Base-by-base conservation (phyloP, 1,140 invertebrate genomes). In the Diorhabda sublineata region DNA sequence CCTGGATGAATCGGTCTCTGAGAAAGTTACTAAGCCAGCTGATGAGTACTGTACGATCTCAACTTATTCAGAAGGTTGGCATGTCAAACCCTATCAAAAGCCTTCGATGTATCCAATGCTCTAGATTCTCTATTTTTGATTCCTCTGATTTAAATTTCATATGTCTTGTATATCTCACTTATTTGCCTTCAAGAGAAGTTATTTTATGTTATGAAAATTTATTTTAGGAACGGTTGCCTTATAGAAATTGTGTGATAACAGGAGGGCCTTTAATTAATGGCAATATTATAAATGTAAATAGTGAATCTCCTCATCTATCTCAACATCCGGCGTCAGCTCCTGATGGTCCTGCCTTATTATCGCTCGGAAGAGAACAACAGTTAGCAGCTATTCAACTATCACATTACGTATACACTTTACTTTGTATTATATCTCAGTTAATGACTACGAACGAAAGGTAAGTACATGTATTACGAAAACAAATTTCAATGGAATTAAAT, bases 391-490 rank as follows among this genome's bases (percentile, higher is more conserved):
- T 93, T 43, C 88, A 89, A 71, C 82, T 94, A 42, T 91, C 92
- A 9, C 90, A 94, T 80, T 90, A 93, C 70, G 86, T 95, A 60
- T 92, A 94, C 79, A 93, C 90, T 2, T 82, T 95, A 45, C 84
- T 92, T 0, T 93, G 90, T 77, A 91, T 94, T 69, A 91, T 93
- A 70, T 92, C 89, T 71, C 91, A 93, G 79, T 89, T 94, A 75
- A 91, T 94, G 84, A 93, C 92, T 0, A 91, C 87, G n/a, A 92
- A 93, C 75, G 90, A 93, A 75, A 90, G 86, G 87, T 87, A 81
- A 75, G 59, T 62, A 8, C 42, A 9, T 26, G 2, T 62, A 52
- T 52, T 8, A 26, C 26, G 0, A 26, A 26, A 26, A 26, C 26
- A 26, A 26, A 26, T 26, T 26, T 26, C 26, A 26, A 26, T 26